Evolutionary conservation across 2,888 invertebrate genomes (phyloP), one percentile per base, ranked within the genome.

Genomic region (Hypena proboscidalis): DNA sequence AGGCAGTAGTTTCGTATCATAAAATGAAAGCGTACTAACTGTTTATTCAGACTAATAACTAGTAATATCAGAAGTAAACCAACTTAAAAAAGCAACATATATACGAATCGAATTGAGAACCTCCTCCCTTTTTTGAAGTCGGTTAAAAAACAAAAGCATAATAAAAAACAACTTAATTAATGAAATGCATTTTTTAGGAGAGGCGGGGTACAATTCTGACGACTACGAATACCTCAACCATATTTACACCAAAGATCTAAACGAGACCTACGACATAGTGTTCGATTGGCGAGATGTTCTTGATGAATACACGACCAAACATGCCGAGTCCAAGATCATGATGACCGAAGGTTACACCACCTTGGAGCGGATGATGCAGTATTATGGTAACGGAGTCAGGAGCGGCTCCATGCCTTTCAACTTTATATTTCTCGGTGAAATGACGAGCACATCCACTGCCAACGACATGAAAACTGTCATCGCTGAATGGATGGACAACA

Each of bases 401-500:
- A 75, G 85, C n/a, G 93, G 93, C 0, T 90, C 92, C 0, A 85
- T 94, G n/a, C 94, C 95, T 0, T 94, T 95, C 73, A 95, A 95
- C 77, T 95, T 95, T 69, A 75, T 90, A 32, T 90, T 94, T 47
- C 88, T 95, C 1, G 77, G 65, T 0, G 80, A 88, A 0, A 74
- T 94, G 3, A 85, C 76, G 25, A 74, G 70, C 0, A 64, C 71
- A 0, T 92, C 94, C 0, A 89, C 77, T 15, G 93, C 94, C 0
- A 46, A 71, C 5, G 87, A 92, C 25, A 92, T 93, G 39, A 91
- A 92, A 21, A 57, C 65, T 0, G 63, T 77, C 0, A 85, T 94
- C 1, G 89, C 93, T 23, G 78, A 80, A 1, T 94, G 94, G 94
- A 67, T 93, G 65, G 80, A 81, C 0, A 86, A 87, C 9, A 90